Percentiles rank a stretch among this genome's conserved stretches.
Evolutionary conservation across 2,888 invertebrate genomes (phyloP).

Genomic region (Rhopalosiphum nymphaeae): DNA sequence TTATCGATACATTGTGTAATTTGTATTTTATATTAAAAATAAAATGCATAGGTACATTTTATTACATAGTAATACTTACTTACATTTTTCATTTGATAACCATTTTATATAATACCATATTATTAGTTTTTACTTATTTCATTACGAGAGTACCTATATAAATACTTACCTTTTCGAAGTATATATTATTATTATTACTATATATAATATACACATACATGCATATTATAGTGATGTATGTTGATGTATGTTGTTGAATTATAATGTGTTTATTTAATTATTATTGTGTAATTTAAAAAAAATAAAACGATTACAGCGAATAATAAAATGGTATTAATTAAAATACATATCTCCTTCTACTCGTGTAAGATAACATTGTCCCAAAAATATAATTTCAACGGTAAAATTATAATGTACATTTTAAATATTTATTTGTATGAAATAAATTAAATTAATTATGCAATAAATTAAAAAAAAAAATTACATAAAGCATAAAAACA

Average conservation of each 20-base stretch:
- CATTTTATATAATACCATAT: neutral
- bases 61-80: neutral
- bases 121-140: neutral
- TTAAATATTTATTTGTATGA: neutral
- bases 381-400: neutral
- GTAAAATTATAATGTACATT: neutral
- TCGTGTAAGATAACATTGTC: neutral
- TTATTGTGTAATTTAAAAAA: neutral
- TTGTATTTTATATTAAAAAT: neutral
- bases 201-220: neutral
- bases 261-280: neutral
- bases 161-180: no score
- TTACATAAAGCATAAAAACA: neutral
- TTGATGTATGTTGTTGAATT: neutral
- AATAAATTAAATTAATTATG: neutral
- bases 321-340: neutral
- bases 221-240: neutral
- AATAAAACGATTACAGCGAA: neutral
- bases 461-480: neutral
- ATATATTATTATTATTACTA: neutral
- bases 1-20: neutral
- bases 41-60: neutral
- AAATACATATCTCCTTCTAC: neutral
- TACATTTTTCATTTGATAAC: neutral
- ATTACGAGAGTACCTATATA: neutral